Percentiles rank a stretch among this genome's conserved stretches.
Conservation (phyloP, 2,113 vertebrate genomes). For the Rhinichthys klamathensis region DNA sequence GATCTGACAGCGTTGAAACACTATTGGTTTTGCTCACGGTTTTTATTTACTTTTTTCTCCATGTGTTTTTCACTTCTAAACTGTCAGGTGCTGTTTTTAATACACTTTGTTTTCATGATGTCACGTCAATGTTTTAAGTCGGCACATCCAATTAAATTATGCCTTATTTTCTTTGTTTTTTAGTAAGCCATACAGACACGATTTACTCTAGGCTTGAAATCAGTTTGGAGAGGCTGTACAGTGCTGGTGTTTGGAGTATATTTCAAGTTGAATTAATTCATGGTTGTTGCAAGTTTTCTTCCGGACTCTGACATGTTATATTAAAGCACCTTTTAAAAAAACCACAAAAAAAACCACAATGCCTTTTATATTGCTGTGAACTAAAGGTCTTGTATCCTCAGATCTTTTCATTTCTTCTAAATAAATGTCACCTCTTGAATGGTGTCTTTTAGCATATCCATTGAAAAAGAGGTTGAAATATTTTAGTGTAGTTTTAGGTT, state of each 20-base stretch:
- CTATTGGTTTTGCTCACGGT: conserved; percentile 25
- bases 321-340: conserved; percentile 78
- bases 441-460: too few species aligned
- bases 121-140: conserved; percentile 11
- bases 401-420: neutral
- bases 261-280: conserved; percentile 59
- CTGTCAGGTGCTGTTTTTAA: conserved; percentile 17
- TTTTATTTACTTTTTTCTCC: conserved; percentile 24
- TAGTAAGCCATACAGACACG: conserved; percentile 38
- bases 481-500: neutral
- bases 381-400: too few species aligned
- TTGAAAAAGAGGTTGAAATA: neutral
- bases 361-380: neutral
- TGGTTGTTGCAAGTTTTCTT: conserved; percentile 60
- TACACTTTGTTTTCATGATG: neutral
- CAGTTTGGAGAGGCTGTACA: conserved; percentile 52
- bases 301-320: conserved; percentile 64
- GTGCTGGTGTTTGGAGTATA: conserved; percentile 52
- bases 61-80: conserved; percentile 3
- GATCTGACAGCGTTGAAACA: conserved; percentile 15
- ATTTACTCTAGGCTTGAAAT: conserved; percentile 17
- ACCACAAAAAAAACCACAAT: conserved; percentile 4
- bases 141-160: conserved; percentile 43
- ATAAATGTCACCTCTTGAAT: neutral
- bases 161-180: conserved; percentile 4